Conservation (phyloP, 1,140 invertebrate species). For the Penaeus japonicus region DNA sequence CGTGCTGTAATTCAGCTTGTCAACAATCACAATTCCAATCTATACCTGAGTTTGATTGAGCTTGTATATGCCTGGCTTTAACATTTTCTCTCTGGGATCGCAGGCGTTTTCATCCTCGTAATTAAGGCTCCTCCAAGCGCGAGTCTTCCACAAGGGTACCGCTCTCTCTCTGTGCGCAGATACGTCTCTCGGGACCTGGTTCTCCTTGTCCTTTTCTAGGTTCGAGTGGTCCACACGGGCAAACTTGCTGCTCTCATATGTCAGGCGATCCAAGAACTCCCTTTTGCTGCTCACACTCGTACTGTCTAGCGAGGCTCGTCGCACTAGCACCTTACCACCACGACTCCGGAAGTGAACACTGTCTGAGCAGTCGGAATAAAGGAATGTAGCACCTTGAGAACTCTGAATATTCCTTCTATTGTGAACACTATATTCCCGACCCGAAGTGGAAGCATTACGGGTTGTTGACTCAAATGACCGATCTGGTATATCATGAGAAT, state of each 20-base stretch:
- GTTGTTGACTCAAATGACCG: conserved; percentile 12
- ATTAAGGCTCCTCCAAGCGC: conserved; percentile 57
- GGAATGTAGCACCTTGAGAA: conserved; percentile 55
- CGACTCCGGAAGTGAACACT: conserved; percentile 15
- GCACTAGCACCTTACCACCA: conserved; percentile 34
- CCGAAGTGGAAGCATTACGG: neutral
- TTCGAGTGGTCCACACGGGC: conserved; percentile 37
- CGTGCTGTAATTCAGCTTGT: neutral
- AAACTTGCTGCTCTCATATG: conserved; percentile 49
- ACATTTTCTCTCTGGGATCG: conserved; percentile 44
- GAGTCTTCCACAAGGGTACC: conserved; percentile 48
- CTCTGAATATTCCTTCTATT: conserved; percentile 41
- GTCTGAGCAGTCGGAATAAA: conserved; percentile 37
- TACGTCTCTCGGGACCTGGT: conserved; percentile 47
- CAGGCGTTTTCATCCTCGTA: conserved; percentile 43
- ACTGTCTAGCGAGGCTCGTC: conserved; percentile 45
- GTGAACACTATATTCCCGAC: conserved; percentile 37
- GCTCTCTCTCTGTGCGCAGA: conserved; percentile 14
- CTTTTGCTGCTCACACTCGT: conserved; percentile 43
- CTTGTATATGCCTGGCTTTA: conserved; percentile 54
- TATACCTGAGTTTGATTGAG: conserved; percentile 53
- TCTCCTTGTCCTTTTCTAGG: conserved; percentile 56
- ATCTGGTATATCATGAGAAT: neutral
- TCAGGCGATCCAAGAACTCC: conserved; percentile 29
- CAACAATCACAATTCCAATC: too few relatives aligned